Base-by-base conservation (phyloP, 2,888 invertebrate genomes). In the Epinotia nisella region DNA sequence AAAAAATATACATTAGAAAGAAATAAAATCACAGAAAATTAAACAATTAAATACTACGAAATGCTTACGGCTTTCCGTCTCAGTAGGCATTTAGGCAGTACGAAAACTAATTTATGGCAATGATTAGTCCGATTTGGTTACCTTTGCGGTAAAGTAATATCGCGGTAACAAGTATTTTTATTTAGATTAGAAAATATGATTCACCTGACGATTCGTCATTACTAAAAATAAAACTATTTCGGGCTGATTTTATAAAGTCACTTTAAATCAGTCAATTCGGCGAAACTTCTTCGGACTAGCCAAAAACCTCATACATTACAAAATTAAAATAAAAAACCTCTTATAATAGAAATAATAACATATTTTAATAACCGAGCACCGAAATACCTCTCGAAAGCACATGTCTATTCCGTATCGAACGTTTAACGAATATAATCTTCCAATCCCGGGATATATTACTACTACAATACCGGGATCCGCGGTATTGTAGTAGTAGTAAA, bases 11-110 rank as follows among this genome's bases (percentile, higher is more conserved):
- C 83, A 85, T 81, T 86, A 87, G 83, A 82, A 85, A 81, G 77
- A 80, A 83, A 84, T 83, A 85, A 85, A 91, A 93, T 91, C 92
- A 93, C 92, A 92, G 90, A 90, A 89, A 88, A 85, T 79, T 79
- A 88, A 88, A 88, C 84, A 86, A 85, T 85, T 85, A 91, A 83
- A 87, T 82, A 83, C 84, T 83, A 84, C 80, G 72, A 74, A 77
- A 73, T 69, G 70, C 69, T 76, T 71, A 86, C 78, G 82, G 81
- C 82, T 85, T 79, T 83, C 79, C 76, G 77, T 86, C 82, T 83
- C 79, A 81, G 83, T 81, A 85, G 79, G 80, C 81, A 77, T 81
- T 85, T n/a, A 56, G 66, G 55, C 55, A 89, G 84, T 89, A 91
- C 87, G 88, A 90, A 90, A 83, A 81, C 81, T 83, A 82, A 74